A percentile compares a stretch with the other conserved stretches of the same genome.
These are phyloP conservation scores for Belonocnema kinseyi DNA, from an alignment of 1,140 invertebrate genomes.

Conservation along the genomic window DNA sequence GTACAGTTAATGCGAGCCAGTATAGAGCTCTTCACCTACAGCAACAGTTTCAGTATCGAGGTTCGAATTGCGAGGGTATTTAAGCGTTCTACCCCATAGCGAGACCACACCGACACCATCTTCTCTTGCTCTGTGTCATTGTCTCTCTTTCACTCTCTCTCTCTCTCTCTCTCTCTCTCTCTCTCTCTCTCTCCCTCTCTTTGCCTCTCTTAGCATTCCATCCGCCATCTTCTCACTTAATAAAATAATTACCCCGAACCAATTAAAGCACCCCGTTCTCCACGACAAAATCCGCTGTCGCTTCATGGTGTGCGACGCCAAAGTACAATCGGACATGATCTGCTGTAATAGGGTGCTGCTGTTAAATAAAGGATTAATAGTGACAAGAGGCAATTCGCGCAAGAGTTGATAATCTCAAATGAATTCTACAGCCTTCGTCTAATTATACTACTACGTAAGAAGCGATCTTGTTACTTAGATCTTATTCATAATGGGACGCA, in stretches of 20 bases:
- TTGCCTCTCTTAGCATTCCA: constrained; percentile 69
- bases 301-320: constrained; percentile 39
- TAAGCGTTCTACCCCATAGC: constrained; percentile 50
- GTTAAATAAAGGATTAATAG: constrained; percentile 34
- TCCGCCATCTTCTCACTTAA: constrained; percentile 75
- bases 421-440: neutral
- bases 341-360: constrained; percentile 37
- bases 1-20: constrained; percentile 25
- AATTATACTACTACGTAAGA: neutral
- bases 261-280: constrained; percentile 66
- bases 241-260: constrained; percentile 74
- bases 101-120: constrained; percentile 34
- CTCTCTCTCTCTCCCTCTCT: constrained; percentile 45
- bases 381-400: neutral
- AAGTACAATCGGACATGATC: constrained; percentile 43
- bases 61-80: constrained; percentile 51
- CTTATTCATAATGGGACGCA: neutral
- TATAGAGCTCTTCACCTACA: constrained; percentile 40
- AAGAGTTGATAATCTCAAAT: constrained; percentile 25
- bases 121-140: constrained; percentile 31
- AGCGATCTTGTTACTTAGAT: neutral
- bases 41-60: constrained; percentile 43
- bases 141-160: constrained; percentile 42
- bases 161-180: constrained; percentile 59
- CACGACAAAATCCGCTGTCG: constrained; percentile 42